Evolutionary conservation across 2,888 invertebrate species (phyloP).

Genomic region (Tubiluchus corallicola): DNA sequence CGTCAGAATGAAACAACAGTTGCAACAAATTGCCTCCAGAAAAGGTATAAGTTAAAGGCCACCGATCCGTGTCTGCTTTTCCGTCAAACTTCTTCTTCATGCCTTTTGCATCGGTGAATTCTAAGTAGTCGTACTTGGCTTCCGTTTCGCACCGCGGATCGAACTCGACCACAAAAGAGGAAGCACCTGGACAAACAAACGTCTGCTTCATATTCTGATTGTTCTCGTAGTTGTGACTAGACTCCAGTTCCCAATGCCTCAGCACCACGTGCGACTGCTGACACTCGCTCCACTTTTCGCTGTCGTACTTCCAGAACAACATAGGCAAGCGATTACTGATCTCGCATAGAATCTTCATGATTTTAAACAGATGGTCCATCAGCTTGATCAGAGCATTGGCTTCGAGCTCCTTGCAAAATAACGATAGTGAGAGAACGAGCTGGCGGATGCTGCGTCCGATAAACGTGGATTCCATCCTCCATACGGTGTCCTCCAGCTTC

Average conservation of each 20-base stretch:
- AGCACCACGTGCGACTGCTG: slow-evolving; percentile 21
- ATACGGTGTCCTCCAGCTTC: not conserved
- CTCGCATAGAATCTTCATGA: slow-evolving; percentile 17
- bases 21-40: slow-evolving; percentile 19
- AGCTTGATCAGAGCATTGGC: slow-evolving; percentile 18
- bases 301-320: slow-evolving; percentile 21
- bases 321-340: slow-evolving; percentile 17
- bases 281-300: slow-evolving; percentile 16
- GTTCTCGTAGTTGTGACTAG: slow-evolving; percentile 26
- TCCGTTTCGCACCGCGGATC: slow-evolving; percentile 28
- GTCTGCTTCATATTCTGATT: slow-evolving; percentile 20
- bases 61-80: slow-evolving; percentile 25
- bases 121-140: slow-evolving; percentile 26
- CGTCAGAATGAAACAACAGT: slow-evolving; percentile 27
- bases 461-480: not conserved
- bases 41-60: slow-evolving; percentile 23
- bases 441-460: not conserved
- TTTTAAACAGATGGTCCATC: slow-evolving; percentile 18
- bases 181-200: slow-evolving; percentile 26
- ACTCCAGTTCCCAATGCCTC: slow-evolving; percentile 26
- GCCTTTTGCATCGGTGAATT: slow-evolving; percentile 25
- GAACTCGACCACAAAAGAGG: slow-evolving; percentile 25
- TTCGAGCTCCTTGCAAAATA: slow-evolving; percentile 15
- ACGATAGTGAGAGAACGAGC: not conserved
- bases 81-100: slow-evolving; percentile 24